These are phyloP conservation scores for Pampus argenteus DNA, from an alignment of 2,797 vertebrate genomes.

Conservation along the genomic window DNA sequence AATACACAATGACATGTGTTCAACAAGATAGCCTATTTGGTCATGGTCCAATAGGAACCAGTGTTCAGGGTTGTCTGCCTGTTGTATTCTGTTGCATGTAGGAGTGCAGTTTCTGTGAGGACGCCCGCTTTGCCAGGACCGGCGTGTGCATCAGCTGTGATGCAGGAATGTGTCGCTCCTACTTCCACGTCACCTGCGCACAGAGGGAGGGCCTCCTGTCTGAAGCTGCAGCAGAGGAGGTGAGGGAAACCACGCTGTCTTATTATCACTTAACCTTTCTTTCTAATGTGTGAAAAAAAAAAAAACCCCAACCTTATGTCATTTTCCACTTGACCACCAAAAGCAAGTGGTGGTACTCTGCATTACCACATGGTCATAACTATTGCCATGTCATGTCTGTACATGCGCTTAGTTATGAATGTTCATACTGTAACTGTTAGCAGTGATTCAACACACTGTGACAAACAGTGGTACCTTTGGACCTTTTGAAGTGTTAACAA, in stretches of 20 bases:
- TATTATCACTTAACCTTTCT: neutral
- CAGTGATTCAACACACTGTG: too few relatives aligned
- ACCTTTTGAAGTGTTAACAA: too few relatives aligned
- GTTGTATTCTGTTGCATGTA: conserved; percentile 59
- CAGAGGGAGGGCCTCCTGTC: conserved; percentile 98
- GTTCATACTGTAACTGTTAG: too few relatives aligned
- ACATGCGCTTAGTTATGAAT: too few relatives aligned
- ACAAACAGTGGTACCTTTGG: too few relatives aligned
- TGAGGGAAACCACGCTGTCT: conserved; percentile 53
- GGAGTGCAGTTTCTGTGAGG: conserved; percentile 99
- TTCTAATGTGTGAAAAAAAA: neutral
- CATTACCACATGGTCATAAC: too few relatives aligned
- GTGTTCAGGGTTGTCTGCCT: neutral
- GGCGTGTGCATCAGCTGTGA: conserved; percentile 99
- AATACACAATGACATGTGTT: too few relatives aligned
- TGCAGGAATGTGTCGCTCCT: conserved; percentile 98
- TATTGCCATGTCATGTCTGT: too few relatives aligned
- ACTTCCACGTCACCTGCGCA: conserved; percentile 98
- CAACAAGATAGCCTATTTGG: neutral
- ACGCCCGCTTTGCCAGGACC: conserved; percentile 95
- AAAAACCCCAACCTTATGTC: neutral
- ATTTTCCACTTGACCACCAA: too few relatives aligned
- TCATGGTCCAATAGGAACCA: neutral
- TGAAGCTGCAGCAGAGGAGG: conserved; percentile 98
- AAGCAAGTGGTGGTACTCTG: too few relatives aligned